Evolutionary conservation across 2,113 vertebrate species (phyloP).

Genomic region (Podarcis raffonei): DNA sequence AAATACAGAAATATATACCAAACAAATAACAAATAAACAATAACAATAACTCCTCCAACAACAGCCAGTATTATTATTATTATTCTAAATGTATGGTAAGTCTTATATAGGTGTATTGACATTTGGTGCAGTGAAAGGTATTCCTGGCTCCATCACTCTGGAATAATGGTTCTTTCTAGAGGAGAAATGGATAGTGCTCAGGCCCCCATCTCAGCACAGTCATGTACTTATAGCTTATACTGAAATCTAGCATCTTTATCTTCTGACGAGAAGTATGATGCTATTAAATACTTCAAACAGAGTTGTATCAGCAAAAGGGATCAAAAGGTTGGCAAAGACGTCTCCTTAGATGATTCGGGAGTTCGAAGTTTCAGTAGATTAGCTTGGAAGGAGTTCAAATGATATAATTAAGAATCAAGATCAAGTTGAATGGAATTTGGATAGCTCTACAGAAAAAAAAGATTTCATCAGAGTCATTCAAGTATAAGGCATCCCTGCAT

Average conservation of each 20-base stretch:
- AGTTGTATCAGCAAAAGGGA: constrained; percentile 26
- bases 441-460: background rate
- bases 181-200: background rate
- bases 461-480: background rate
- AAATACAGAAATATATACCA: too few relatives aligned
- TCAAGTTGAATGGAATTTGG: constrained; percentile 30
- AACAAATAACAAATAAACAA: too few relatives aligned
- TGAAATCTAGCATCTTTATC: background rate
- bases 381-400: constrained; percentile 37
- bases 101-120: background rate
- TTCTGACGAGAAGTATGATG: background rate
- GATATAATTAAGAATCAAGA: constrained; percentile 39
- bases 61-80: too few relatives aligned
- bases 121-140: background rate
- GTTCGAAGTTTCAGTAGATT: constrained; percentile 32
- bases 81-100: background rate
- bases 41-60: too few relatives aligned
- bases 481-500: background rate
- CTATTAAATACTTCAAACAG: constrained; percentile 1
- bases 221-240: background rate
- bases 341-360: constrained; percentile 24
- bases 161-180: background rate
- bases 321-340: background rate
- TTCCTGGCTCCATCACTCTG: background rate
- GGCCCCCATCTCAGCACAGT: background rate